phyloP scores from a whole-genome alignment of 92 coral and sea anemone genomes.

The Zoanthus sansibaricus region DNA sequence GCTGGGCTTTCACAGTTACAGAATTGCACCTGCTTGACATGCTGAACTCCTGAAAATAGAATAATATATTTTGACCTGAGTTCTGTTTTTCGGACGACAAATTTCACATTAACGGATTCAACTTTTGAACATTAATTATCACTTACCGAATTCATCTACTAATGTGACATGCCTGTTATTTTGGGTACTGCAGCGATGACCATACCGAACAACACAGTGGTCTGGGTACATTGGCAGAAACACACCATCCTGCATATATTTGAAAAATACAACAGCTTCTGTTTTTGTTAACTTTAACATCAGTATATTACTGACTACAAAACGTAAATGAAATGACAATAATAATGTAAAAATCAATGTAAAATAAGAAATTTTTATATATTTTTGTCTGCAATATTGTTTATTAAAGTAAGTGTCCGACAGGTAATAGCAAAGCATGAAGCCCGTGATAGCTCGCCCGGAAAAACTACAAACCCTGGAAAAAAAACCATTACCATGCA shows the following conservation, averaged over 20 bases:
- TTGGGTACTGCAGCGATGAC: constrained; percentile 29
- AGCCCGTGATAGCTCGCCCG: too few relatives aligned
- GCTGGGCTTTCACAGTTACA: constrained; percentile 77
- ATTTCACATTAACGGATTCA: neutral
- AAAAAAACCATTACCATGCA: neutral
- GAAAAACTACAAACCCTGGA: too few relatives aligned
- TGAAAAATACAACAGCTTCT: neutral
- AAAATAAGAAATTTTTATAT: constrained; percentile 4
- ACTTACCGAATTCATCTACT: constrained; percentile 23
- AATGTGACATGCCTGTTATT: constrained; percentile 5
- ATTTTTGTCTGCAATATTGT: too few relatives aligned
- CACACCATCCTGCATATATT: neutral
- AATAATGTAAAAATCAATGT: constrained; percentile 9
- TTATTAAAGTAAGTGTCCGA: too few relatives aligned
- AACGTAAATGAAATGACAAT: neutral
- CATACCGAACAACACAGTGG: constrained; percentile 31
- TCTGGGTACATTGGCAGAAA: constrained; percentile 42
- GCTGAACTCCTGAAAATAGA: constrained; percentile 68
- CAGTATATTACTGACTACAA: neutral
- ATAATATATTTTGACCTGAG: neutral
- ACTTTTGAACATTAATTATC: neutral
- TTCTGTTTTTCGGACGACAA: neutral
- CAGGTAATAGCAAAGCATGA: too few relatives aligned
- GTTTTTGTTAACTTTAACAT: neutral
- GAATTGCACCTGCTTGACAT: constrained; percentile 67